Base-by-base conservation (phyloP, 2,113 vertebrate genomes). In the Tichodroma muraria region DNA sequence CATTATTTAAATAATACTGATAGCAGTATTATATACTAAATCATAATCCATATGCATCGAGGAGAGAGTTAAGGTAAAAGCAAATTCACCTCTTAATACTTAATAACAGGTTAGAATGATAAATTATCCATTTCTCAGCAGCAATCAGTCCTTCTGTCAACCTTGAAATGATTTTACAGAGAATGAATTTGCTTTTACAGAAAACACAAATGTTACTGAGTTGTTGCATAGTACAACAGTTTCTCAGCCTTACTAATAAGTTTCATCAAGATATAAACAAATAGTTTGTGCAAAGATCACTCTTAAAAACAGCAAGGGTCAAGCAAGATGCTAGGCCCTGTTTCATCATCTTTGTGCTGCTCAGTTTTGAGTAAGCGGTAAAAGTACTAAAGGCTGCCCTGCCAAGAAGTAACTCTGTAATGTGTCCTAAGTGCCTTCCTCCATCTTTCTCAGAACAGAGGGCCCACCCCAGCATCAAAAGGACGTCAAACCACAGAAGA, bases 1-100 rank as follows among this genome's bases (percentile, higher is more conserved):
- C 60, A 61, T 35, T 75, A 64, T 88, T 89, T 91, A 49, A 91
- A 82, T 93, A 89, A 85, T 50, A 80, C 37, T 57, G 35, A 88
- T 61, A 85, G 27, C 2, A 4, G 94, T 82, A 85, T 82, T 57
- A 59, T 61, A 85, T 50, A 90, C 70, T 72, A 75, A 87, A 93
- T 72, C 63, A 77, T 75, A 87, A 93, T 84, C 54, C 25, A 56
- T 79, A 85, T 61, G 22, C 18, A 87, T 52, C 7, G 9, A 50
- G 33, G 66, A 77, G n/a, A 76, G 49, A 75, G 63, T 76, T 90
- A 94, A 88, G 37, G 70, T 83, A 91, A 91, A 18, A 70, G 52
- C 19, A 75, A 70, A 95, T 86, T 92, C 60, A 95, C 80, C 77
- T 85, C 64, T 96, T 91, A 96, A 91, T 96, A 80, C 54, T 80